Evolutionary conservation across 2,797 vertebrate species (phyloP).

Genomic region (Myotis daubentonii): DNA sequence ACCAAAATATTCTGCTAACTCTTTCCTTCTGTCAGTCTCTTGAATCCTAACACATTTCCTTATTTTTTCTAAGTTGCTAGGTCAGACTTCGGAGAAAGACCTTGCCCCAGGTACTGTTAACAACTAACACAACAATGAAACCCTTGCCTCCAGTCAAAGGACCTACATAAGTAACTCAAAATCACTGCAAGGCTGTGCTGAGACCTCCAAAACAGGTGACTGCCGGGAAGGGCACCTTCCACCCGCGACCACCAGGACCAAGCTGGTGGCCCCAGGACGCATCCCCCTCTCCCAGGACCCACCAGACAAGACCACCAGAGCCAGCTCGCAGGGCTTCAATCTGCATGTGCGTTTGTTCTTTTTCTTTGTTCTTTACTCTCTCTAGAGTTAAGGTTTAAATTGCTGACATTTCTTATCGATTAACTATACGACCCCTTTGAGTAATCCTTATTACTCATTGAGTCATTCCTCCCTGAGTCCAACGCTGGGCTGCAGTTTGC

Average conservation of each 20-base stretch:
- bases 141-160: background rate
- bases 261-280: background rate
- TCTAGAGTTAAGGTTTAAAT: background rate
- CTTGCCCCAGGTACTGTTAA: background rate
- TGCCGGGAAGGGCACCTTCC: background rate
- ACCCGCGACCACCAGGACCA: background rate
- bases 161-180: fast-evolving
- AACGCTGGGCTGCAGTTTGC: background rate
- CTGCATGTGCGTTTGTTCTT: background rate
- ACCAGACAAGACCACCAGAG: background rate
- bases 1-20: background rate
- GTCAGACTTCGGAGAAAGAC: background rate
- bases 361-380: background rate
- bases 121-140: background rate
- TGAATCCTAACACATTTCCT: background rate
- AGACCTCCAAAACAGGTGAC: background rate
- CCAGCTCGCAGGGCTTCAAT: background rate
- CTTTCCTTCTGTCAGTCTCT: background rate
- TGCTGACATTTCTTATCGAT: background rate
- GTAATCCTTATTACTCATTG: background rate
- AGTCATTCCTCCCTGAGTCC: background rate
- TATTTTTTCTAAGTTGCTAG: background rate
- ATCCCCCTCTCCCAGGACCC: background rate
- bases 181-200: background rate
- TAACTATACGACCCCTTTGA: background rate